phyloP scores from a whole-genome alignment of 2,888 invertebrate genomes.

The Cephus sareptanus region DNA sequence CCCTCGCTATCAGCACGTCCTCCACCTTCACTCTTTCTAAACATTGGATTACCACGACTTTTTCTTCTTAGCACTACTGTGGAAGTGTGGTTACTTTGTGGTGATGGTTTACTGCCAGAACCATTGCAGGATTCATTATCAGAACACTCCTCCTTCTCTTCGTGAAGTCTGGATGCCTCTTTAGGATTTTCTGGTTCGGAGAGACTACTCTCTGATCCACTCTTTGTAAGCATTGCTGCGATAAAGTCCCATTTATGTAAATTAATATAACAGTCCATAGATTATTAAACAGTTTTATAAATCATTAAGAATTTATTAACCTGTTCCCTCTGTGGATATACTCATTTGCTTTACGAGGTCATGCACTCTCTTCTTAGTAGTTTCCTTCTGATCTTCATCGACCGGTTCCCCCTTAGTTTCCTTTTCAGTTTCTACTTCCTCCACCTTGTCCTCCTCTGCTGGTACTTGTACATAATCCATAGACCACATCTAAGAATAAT shows the following conservation, averaged over 20 bases:
- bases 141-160: conserved; percentile 79
- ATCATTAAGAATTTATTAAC: conserved; percentile 53
- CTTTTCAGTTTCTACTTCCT: conserved; percentile 68
- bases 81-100: conserved; percentile 55
- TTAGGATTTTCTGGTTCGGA: conserved; percentile 83
- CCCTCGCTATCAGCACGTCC: conserved; percentile 62
- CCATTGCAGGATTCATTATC: conserved; percentile 71
- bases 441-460: conserved; percentile 68
- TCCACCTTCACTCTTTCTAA: conserved; percentile 75
- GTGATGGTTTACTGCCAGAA: conserved; percentile 52
- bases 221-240: conserved; percentile 75
- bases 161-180: conserved; percentile 76
- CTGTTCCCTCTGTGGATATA: conserved; percentile 75
- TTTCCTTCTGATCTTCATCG: conserved; percentile 58
- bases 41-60: conserved; percentile 75
- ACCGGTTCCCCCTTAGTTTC: conserved; percentile 65
- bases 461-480: conserved; percentile 92
- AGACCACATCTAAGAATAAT: conserved; percentile 88
- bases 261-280: not conserved
- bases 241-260: conserved; percentile 6
- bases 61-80: conserved; percentile 73
- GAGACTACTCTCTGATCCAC: conserved; percentile 89
- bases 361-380: conserved; percentile 71
- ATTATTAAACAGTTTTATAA: not conserved
- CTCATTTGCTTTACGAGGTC: conserved; percentile 85